phyloP scores from a whole-genome alignment of 2,113 vertebrate species.

The Sitta europaea region DNA sequence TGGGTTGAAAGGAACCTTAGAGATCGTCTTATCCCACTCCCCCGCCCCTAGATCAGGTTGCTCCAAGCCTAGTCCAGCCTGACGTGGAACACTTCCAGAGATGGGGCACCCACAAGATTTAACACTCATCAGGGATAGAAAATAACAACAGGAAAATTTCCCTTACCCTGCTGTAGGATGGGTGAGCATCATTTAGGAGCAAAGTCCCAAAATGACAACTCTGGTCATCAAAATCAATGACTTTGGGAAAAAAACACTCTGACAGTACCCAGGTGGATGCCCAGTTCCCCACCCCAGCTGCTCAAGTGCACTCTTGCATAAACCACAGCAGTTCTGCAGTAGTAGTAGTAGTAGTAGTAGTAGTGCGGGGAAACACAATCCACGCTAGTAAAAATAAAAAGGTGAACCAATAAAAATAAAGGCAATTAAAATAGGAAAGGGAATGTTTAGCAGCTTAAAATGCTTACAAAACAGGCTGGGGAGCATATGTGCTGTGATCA shows the following conservation, averaged over 20 bases:
- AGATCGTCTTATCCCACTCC: background rate
- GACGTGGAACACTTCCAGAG: background rate
- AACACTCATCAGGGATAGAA: background rate
- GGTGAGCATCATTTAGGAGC: background rate
- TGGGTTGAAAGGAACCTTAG: background rate
- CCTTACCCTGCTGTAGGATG: background rate
- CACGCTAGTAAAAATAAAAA: background rate
- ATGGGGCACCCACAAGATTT: background rate
- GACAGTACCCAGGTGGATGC: background rate
- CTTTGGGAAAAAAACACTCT: accelerated
- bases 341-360: no score
- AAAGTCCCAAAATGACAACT: background rate
- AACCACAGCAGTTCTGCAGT: background rate
- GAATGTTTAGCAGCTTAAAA: background rate
- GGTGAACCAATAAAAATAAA: background rate
- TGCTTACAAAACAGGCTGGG: background rate
- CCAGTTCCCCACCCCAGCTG: background rate
- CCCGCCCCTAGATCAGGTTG: background rate
- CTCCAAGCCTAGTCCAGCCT: background rate
- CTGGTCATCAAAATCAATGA: background rate
- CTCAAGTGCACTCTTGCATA: background rate
- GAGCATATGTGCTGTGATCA: accelerated
- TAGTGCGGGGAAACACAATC: background rate
- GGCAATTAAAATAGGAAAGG: background rate
- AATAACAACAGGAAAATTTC: background rate